Base-by-base conservation (phyloP, 2,113 vertebrate genomes). In the Colius striatus region DNA sequence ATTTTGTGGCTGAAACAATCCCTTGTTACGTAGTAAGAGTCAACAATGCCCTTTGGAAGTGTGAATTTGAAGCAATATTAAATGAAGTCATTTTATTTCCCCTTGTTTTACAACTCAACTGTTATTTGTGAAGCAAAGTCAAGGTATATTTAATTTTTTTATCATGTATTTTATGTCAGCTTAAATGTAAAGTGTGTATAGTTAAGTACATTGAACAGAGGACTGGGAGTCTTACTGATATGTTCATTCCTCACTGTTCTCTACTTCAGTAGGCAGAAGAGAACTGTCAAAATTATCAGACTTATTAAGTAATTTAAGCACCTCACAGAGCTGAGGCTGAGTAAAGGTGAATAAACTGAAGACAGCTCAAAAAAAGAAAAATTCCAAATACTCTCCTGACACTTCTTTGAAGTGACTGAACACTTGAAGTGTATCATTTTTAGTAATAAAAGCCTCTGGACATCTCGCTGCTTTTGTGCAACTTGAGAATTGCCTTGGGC, bases 1-100 rank as follows among this genome's bases (percentile, higher is more conserved):
- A 15, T 30, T 55, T 2, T 8, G 36, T 82, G 26, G 48, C 53
- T 3, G 14, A 84, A 94, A 68, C 34, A 75, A 45, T 50, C 36
- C 55, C 60, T 82, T 14, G 9, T 73, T 83, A 20, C 17, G 41
- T 45, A 58, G 13, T 92, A 60, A 90, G 76, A 47, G 43, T 58
- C 63, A 86, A 60, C 60, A 88, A 74, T 92, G 23, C 13, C 58
- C 48, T 76, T 55, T 82, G 50, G 26, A 95, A 92, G 15, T 47
- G 71, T 57, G 15, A 93, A 51, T 74, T 86, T 45, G 60, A 83
- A 86, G n/a, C 30, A 43, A 6, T 62, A 53, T 92, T 70, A 77
- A 71, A 80, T 76, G 27, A 90, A 73, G 63, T 86, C 2, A 77
- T 80, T 92, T 88, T 1, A 74, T 93, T 97, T 95, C 47, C 67